Conservation (phyloP, 64 coral and sea anemone genomes). For the Astreopora myriophthalma region DNA sequence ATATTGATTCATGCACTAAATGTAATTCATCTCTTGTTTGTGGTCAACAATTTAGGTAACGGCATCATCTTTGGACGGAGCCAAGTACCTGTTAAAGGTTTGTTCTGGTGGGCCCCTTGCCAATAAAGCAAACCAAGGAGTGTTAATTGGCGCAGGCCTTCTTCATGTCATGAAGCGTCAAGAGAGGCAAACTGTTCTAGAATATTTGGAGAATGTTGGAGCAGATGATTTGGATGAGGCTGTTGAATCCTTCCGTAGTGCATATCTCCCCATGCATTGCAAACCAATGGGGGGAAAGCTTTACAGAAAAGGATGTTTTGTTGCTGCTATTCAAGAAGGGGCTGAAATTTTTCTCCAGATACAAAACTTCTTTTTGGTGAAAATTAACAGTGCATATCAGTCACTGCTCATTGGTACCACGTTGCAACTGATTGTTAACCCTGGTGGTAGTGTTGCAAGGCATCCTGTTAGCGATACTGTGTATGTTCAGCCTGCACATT, state of each 20-base stretch:
- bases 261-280: constrained; percentile 16
- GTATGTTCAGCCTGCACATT: constrained; percentile 5
- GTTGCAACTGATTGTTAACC: background rate
- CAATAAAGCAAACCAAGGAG: background rate
- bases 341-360: constrained; percentile 30
- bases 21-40: background rate
- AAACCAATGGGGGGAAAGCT: constrained; percentile 43
- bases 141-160: constrained; percentile 13
- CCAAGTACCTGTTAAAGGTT: background rate
- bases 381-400: background rate
- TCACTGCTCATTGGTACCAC: background rate
- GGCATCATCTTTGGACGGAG: background rate
- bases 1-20: background rate
- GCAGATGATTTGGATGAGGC: constrained; percentile 27
- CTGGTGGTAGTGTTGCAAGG: background rate
- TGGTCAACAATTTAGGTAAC: constrained; percentile 25
- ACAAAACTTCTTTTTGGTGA: constrained; percentile 10
- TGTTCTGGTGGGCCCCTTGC: background rate
- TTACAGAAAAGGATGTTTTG: constrained; percentile 46
- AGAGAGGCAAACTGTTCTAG: constrained; percentile 9
- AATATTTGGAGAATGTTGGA: background rate
- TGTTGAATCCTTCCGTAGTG: constrained; percentile 38
- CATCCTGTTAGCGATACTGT: constrained; percentile 54
- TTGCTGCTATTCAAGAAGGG: constrained; percentile 3
- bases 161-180: constrained; percentile 1